These are phyloP conservation scores for Xestia sexstrigata DNA, from an alignment of 2,888 invertebrate species.

Conservation along the genomic window DNA sequence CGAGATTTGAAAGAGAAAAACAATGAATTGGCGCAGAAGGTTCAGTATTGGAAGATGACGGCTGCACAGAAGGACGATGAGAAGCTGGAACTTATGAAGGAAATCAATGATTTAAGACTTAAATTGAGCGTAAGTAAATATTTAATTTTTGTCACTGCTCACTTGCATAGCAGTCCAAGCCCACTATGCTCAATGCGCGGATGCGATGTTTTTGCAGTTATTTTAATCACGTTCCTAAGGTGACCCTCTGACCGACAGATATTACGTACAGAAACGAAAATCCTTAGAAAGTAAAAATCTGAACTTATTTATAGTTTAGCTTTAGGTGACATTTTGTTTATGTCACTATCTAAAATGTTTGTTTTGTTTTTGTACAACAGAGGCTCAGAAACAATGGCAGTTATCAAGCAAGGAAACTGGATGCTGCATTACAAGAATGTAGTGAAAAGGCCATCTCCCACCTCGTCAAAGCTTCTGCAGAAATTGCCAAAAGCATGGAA, in stretches of 20 bases:
- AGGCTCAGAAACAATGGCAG: conserved; percentile 80
- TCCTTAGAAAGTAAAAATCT: background rate
- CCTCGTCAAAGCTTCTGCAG: conserved; percentile 82
- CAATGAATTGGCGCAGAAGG: conserved; percentile 82
- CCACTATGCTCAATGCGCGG: too few relatives aligned
- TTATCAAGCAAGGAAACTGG: conserved; percentile 76
- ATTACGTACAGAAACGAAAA: background rate
- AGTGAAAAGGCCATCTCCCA: conserved; percentile 81
- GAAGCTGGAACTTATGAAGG: conserved; percentile 84
- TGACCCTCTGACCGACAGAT: background rate
- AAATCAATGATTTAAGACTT: conserved; percentile 84
- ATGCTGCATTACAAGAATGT: conserved; percentile 78
- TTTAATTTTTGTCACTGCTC: background rate
- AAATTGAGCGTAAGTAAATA: conserved; percentile 83
- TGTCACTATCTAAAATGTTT: background rate
- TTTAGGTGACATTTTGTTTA: background rate
- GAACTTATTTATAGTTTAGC: background rate
- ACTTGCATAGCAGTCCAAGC: background rate
- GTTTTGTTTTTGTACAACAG: conserved; percentile 65
- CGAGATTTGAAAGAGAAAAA: conserved; percentile 82
- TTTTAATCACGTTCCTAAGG: background rate
- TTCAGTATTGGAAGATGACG: conserved; percentile 85
- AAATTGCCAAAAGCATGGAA: conserved; percentile 79
- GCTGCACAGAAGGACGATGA: conserved; percentile 84
- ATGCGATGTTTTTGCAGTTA: background rate